Evolutionary conservation across 2,888 invertebrate genomes (phyloP), one percentile per base, ranked within the genome.

Genomic region (Pterostichus niger): DNA sequence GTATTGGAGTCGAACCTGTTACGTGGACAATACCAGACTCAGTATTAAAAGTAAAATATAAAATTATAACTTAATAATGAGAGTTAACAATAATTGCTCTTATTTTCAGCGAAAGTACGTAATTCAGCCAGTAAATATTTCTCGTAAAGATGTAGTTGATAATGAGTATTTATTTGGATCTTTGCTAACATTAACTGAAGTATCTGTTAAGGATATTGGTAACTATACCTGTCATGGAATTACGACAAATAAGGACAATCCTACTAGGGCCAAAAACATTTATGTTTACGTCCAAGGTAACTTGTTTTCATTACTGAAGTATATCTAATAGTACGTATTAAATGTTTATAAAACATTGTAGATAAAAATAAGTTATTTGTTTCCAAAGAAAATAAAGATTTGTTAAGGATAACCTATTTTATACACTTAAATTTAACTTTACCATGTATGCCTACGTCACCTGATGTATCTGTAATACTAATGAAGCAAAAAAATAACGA

Each of bases 271-370:
- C 13, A 49, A 49, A n/a, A 49, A 49, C n/a, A 49, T 49, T 49
- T 49, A 49, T 49, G 49, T 49, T 49, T 49, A 49, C 13, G 49
- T 49, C 6, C 6, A n/a, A 49, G 49, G 49, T 49, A n/a, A 49
- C 1, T 9, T 49, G n/a, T 49, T 4, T 49, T 49, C 0, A 49
- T 9, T 49, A n/a, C 4, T 9, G 2, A 11, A 13, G 5, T 49
- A 9, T 49, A n/a, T 9, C 2, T 49, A n/a, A n/a, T n/a, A n/a
- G n/a, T 49, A n/a, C 5, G 0, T 40, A 40, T 1, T 24, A 24
- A 24, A 24, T 24, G 1, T 24, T 1, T 40, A 40, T 40, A 40
- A 40, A 7, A 40, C 40, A 7, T 40, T 40, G 24, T 9, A 49
- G 49, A 49, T 49, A n/a, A 49, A 13, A 13, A 49, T 49, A 0